Base-by-base conservation (phyloP, 2,113 vertebrate species). In the Megaleporinus macrocephalus region DNA sequence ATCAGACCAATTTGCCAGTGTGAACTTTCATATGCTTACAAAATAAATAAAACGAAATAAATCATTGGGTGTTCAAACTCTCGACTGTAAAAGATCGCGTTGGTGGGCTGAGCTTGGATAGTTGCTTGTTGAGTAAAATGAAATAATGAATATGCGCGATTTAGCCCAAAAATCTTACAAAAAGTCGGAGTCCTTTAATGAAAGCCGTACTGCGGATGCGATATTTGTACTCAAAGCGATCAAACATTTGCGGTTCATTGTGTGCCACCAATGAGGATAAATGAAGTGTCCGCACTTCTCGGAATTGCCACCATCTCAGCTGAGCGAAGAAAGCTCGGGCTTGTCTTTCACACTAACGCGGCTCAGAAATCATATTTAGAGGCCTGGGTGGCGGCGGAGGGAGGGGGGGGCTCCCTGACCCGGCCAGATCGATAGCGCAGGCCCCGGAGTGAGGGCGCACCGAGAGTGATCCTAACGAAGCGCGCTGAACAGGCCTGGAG, bases 401-500 rank as follows among this genome's bases (percentile, higher is more conserved):
- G 76, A 30, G 66, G 73, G 82, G 76, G 81, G 62, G 73, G 84
- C 76, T 89, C 88, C 85, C 84, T 88, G 88, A 90, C 91, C 87
- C 84, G 76, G 77, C 27, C 4, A 47, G 86, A 94, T 93, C 93
- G 84, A 93, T 94, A 89, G 83, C 44, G 69, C 80, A 79, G 57
- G 80, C 51, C 91, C 89, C 84, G 91, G 93, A 92, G 90, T 59
- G 72, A 84, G 85, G 90, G 7, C 66, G 20, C 20, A 88, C 78
- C 29, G 18, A 85, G 85, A 91, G 89, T 79, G 77, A 85, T 87
- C 87, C 87, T 93, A 92, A 93, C 93, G 90, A 94, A 90, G 89
- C 79, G 66, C 90, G 91, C 90, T 90, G 90, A 91, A 88, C 89
- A 82, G 82, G 73, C 85, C 90, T 91, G 89, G 93, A 92, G 93